A percentile compares a stretch with the other conserved stretches of the same genome.
Evolutionary conservation across 2,888 invertebrate genomes (phyloP).

Genomic region (Carabus problematicus): DNA sequence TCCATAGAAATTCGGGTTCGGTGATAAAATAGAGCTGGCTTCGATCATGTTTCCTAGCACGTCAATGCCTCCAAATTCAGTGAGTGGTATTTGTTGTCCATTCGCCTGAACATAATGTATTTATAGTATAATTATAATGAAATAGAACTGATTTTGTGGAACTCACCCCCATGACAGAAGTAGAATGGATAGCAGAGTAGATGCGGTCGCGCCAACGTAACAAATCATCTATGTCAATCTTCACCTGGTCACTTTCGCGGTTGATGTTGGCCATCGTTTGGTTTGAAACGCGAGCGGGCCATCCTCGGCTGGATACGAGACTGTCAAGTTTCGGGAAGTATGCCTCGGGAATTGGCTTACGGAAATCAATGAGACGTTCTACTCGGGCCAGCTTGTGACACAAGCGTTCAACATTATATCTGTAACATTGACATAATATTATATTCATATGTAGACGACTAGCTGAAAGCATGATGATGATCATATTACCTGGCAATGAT

Average conservation of each 20-base stretch:
- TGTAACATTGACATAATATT: slow-evolving; percentile 50
- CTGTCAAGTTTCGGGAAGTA: slow-evolving; percentile 88
- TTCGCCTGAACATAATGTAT: slow-evolving; percentile 63
- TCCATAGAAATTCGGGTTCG: slow-evolving; percentile 75
- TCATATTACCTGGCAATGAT: slow-evolving; percentile 62
- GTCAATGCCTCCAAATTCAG: slow-evolving; percentile 77
- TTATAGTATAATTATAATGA: too few species aligned
- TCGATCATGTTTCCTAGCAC: slow-evolving; percentile 82
- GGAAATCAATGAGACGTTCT: slow-evolving; percentile 69
- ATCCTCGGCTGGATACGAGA: slow-evolving; percentile 75
- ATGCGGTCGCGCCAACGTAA: slow-evolving; percentile 80
- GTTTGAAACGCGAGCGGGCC: slow-evolving; percentile 73
- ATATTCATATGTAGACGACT: background rate
- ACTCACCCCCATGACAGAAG: slow-evolving; percentile 65
- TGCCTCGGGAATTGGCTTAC: slow-evolving; percentile 74
- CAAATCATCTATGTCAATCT: slow-evolving; percentile 71
- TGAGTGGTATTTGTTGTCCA: slow-evolving; percentile 65
- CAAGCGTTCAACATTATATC: slow-evolving; percentile 79
- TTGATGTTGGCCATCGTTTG: slow-evolving; percentile 68
- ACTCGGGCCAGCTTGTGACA: slow-evolving; percentile 74
- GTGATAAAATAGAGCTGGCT: slow-evolving; percentile 69
- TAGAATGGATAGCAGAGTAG: slow-evolving; percentile 72
- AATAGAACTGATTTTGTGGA: too few species aligned
- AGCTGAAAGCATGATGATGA: background rate
- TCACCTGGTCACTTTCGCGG: slow-evolving; percentile 72